These are phyloP conservation scores for Alaudala cheleensis DNA, from an alignment of 2,113 vertebrate genomes.

Conservation along the genomic window DNA sequence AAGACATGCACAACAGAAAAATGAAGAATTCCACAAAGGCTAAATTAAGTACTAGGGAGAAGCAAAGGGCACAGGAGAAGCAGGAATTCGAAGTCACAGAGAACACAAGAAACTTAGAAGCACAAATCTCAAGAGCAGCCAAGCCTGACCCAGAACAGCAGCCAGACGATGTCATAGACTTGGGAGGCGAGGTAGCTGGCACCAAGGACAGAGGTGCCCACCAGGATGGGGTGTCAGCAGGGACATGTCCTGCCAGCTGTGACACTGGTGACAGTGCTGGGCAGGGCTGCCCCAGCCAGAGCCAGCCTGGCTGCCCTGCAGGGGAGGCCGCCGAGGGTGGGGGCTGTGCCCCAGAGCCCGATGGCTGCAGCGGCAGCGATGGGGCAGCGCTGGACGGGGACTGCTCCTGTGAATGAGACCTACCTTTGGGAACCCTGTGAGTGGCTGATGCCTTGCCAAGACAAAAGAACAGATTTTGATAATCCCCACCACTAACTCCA, in stretches of 20 bases:
- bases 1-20: slow-evolving; percentile 67
- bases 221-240: not conserved
- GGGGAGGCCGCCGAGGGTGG: not conserved
- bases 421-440: not conserved
- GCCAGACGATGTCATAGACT: slow-evolving; percentile 6
- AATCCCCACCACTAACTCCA: not conserved
- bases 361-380: rapidly evolving
- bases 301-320: not conserved
- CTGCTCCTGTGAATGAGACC: not conserved
- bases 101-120: slow-evolving; percentile 68
- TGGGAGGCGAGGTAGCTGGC: not conserved
- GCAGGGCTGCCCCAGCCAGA: not conserved
- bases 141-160: slow-evolving; percentile 20
- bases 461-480: not conserved
- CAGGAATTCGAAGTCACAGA: slow-evolving; percentile 57
- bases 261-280: not conserved
- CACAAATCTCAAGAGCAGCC: slow-evolving; percentile 23
- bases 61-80: slow-evolving; percentile 51
- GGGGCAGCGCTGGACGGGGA: not conserved
- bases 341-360: rapidly evolving
- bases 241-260: not conserved
- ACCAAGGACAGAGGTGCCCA: not conserved
- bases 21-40: slow-evolving; percentile 70
- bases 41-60: slow-evolving; percentile 49
- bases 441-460: not conserved